Evolutionary conservation across 2,888 invertebrate genomes (phyloP).

Genomic region (Hemicrepidius hirtus): DNA sequence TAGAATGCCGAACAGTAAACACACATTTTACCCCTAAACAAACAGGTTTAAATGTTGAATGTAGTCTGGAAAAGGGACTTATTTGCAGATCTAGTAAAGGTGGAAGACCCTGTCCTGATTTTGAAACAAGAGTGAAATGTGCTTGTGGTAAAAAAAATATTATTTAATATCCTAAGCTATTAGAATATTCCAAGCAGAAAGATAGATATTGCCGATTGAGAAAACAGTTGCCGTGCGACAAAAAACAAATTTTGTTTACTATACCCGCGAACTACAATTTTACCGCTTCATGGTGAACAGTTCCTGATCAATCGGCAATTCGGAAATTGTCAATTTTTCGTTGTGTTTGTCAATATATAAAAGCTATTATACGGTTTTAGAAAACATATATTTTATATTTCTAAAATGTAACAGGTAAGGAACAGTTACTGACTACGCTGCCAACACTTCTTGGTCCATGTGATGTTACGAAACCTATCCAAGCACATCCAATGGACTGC

Average conservation of each 20-base stretch:
- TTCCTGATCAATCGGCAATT: too few relatives aligned
- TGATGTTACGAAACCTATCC: conserved; percentile 72
- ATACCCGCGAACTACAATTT: too few relatives aligned
- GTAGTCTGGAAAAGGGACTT: conserved; percentile 83
- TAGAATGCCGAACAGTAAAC: conserved; percentile 84
- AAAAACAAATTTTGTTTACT: too few relatives aligned
- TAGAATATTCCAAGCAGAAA: too few relatives aligned
- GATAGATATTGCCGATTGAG: too few relatives aligned
- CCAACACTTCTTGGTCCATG: conserved; percentile 1
- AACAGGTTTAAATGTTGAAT: conserved; percentile 84
- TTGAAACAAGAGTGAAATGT: conserved; percentile 88
- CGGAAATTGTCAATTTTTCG: too few relatives aligned
- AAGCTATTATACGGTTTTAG: too few relatives aligned
- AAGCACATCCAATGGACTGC: conserved; percentile 80
- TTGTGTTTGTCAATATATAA: too few relatives aligned
- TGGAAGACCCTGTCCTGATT: conserved; percentile 80
- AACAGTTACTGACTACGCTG: background rate
- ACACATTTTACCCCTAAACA: conserved; percentile 79
- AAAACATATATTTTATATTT: too few relatives aligned
- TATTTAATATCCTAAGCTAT: too few relatives aligned
- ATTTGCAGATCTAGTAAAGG: conserved; percentile 74
- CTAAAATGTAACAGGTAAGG: background rate
- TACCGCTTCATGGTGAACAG: too few relatives aligned
- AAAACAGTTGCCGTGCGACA: too few relatives aligned
- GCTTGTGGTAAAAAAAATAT: conserved; percentile 74